Evolutionary conservation across 2,797 vertebrate species (phyloP).

Genomic region (Hyperoplus lanceolatus): DNA sequence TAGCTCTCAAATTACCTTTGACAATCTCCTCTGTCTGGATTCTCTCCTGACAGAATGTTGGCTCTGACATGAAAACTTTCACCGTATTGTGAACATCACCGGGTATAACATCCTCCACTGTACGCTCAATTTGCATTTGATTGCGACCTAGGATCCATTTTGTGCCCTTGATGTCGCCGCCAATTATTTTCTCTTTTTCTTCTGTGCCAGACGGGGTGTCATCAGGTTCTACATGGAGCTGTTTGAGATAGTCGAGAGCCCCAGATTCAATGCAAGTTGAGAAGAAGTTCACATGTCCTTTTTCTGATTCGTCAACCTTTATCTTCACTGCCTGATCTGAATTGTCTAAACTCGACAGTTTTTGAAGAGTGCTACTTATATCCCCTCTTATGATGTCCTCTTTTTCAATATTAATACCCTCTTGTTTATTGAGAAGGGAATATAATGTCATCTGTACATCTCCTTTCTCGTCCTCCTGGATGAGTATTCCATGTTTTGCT

Average conservation of each 20-base stretch:
- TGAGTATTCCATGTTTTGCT: conserved; percentile 91
- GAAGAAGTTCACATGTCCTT: conserved; percentile 93
- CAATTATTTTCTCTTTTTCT: conserved; percentile 87
- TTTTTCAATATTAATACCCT: conserved; percentile 77
- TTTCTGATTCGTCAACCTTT: conserved; percentile 89
- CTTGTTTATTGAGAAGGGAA: conserved; percentile 91
- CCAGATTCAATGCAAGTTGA: conserved; percentile 96
- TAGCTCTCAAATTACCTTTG: conserved; percentile 90
- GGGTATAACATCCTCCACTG: conserved; percentile 91
- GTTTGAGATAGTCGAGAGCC: conserved; percentile 91
- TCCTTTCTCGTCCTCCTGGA: conserved; percentile 94
- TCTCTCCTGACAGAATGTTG: conserved; percentile 73
- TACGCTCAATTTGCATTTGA: conserved; percentile 86
- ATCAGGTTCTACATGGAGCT: conserved; percentile 84
- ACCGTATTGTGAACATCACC: conserved; percentile 90
- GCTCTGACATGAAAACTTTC: conserved; percentile 90
- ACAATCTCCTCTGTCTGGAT: conserved; percentile 89
- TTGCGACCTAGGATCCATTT: conserved; percentile 87
- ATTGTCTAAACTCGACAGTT: conserved; percentile 82
- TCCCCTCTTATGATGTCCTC: conserved; percentile 89
- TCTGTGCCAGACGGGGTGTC: conserved; percentile 69
- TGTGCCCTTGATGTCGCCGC: conserved; percentile 89
- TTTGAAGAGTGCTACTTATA: conserved; percentile 88
- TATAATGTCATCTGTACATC: conserved; percentile 94
- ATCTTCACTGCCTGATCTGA: conserved; percentile 80